phyloP scores from a whole-genome alignment of 2,797 vertebrate genomes.

The Acanthornis magna region DNA sequence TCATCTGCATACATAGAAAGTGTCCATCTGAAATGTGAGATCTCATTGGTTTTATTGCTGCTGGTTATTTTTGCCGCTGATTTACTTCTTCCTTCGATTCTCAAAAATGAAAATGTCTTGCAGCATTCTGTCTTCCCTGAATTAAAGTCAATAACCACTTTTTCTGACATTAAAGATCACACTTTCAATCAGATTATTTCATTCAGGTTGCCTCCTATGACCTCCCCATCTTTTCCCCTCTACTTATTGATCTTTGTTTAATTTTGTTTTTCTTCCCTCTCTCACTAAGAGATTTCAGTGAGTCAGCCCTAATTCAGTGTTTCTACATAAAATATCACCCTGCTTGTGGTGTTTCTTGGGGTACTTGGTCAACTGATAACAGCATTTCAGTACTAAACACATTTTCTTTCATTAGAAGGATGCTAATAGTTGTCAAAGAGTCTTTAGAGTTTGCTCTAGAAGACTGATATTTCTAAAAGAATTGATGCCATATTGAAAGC shows the following conservation, averaged over 20 bases:
- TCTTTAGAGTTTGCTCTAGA: neutral
- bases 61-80: neutral
- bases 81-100: neutral
- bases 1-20: neutral
- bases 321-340: neutral
- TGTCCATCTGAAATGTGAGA: neutral
- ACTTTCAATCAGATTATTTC: slow-evolving; percentile 56
- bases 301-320: neutral
- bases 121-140: neutral
- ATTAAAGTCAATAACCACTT: slow-evolving; percentile 53
- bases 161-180: slow-evolving; percentile 52
- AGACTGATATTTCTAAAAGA: neutral
- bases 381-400: neutral
- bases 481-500: neutral
- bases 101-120: slow-evolving; percentile 36
- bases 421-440: neutral
- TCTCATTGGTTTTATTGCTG: neutral
- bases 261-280: slow-evolving; percentile 29
- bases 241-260: slow-evolving; percentile 31
- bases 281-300: neutral
- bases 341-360: neutral
- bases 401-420: neutral
- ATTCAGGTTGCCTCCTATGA: slow-evolving; percentile 13
- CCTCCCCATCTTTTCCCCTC: neutral
- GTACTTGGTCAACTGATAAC: neutral